These are phyloP conservation scores for Heliocidaris tuberculata DNA, from an alignment of 35 echinoderm and acorn worm species.

Conservation along the genomic window DNA sequence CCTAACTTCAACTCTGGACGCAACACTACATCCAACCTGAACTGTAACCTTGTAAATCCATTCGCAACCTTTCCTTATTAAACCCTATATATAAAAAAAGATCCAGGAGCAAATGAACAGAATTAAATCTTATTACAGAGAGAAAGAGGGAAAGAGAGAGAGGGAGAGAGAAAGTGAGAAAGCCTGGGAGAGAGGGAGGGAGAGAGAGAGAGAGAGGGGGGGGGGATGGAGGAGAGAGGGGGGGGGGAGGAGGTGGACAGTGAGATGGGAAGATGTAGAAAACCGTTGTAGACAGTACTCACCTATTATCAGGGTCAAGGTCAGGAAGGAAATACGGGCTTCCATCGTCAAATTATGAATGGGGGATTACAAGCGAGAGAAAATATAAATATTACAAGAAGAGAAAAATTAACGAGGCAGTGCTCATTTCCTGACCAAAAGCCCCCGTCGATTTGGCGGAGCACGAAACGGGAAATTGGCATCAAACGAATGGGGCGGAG, in stretches of 20 bases:
- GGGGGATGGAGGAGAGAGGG: neutral
- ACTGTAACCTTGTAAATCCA: too few relatives aligned
- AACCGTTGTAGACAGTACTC: neutral
- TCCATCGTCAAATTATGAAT: slow-evolving; percentile 26
- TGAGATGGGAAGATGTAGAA: neutral
- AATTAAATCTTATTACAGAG: neutral
- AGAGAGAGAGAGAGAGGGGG: neutral
- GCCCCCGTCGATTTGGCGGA: slow-evolving; percentile 25
- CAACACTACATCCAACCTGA: too few relatives aligned
- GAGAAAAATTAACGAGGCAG: slow-evolving; percentile 1
- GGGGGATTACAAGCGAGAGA: slow-evolving; percentile 22
- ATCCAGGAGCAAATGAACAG: neutral
- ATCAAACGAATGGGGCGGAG: slow-evolving; percentile 25
- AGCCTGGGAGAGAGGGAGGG: neutral
- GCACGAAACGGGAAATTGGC: slow-evolving; percentile 49
- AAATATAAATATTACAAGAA: neutral
- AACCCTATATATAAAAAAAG: too few relatives aligned
- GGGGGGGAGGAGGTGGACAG: neutral
- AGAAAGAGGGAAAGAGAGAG: neutral
- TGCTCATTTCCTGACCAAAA: slow-evolving; percentile 41
- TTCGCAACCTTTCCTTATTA: too few relatives aligned
- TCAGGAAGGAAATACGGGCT: slow-evolving; percentile 43
- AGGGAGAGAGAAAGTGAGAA: neutral
- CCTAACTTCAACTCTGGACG: too few relatives aligned
- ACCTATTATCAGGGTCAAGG: slow-evolving; percentile 28